A percentile compares a stretch with the other conserved stretches of the same genome.
These are phyloP conservation scores for Heliopora coerulea DNA, from an alignment of 92 coral and sea anemone genomes.

Conservation along the genomic window DNA sequence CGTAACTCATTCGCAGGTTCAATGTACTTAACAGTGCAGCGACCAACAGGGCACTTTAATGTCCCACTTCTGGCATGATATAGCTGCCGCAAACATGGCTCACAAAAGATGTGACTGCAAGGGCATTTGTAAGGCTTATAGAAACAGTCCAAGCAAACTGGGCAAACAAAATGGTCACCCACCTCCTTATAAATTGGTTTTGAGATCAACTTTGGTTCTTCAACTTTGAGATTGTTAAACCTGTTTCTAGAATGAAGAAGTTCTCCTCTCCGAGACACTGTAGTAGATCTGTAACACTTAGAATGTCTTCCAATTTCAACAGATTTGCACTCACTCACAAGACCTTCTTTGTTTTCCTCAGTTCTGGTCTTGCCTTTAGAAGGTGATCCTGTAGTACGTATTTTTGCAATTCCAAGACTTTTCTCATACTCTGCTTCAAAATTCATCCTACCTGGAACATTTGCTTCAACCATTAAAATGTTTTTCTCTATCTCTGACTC, in stretches of 20 bases:
- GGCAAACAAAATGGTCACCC: slow-evolving; percentile 63
- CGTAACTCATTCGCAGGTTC: slow-evolving; percentile 67
- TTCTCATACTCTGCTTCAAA: neutral
- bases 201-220: neutral
- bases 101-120: slow-evolving; percentile 91
- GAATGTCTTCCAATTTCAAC: neutral
- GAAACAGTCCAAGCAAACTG: slow-evolving; percentile 82
- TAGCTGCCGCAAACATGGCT: slow-evolving; percentile 79
- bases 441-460: neutral
- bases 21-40: slow-evolving; percentile 58
- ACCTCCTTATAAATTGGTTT: slow-evolving; percentile 9
- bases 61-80: slow-evolving; percentile 59
- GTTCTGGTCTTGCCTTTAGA: neutral
- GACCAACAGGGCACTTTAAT: slow-evolving; percentile 80
- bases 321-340: neutral
- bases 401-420: neutral
- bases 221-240: neutral
- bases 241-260: neutral
- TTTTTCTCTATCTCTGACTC: neutral
- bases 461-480: neutral
- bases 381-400: neutral
- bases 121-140: slow-evolving; percentile 77
- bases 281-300: neutral
- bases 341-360: neutral
- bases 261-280: neutral